Percentiles rank a stretch among this genome's conserved stretches.
Conservation (phyloP, 2,797 vertebrate species). For the Sandelia bainsii region DNA sequence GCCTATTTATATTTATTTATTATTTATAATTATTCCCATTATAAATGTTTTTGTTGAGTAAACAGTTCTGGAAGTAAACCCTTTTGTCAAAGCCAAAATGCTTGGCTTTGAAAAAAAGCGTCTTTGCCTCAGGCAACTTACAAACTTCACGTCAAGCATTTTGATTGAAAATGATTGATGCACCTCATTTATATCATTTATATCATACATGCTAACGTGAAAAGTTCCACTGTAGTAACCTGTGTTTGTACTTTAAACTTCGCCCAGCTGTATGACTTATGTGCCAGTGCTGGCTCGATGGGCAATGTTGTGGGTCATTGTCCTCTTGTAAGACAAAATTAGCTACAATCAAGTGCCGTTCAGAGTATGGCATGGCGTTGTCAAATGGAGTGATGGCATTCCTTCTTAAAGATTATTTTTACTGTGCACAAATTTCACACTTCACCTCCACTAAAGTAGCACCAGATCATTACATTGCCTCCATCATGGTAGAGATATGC, state of each 20-base stretch:
- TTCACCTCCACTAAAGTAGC: too few species aligned
- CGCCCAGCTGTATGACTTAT: not conserved
- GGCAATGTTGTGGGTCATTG: too few species aligned
- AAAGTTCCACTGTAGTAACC: slow-evolving; percentile 9
- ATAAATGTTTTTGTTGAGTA: slow-evolving; percentile 30
- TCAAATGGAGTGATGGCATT: too few species aligned
- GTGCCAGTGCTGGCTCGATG: not conserved
- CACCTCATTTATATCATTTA: slow-evolving; percentile 34
- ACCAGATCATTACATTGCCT: too few species aligned
- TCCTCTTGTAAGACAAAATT: too few species aligned
- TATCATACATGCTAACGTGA: slow-evolving; percentile 1
- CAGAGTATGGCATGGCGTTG: too few species aligned
- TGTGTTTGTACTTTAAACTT: slow-evolving; percentile 28
- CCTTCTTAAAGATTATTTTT: too few species aligned
- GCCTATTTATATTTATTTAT: slow-evolving; percentile 17
- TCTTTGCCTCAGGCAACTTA: slow-evolving; percentile 25
- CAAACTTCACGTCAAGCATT: slow-evolving; percentile 27
- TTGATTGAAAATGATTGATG: slow-evolving; percentile 36
- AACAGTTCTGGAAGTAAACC: slow-evolving; percentile 12
- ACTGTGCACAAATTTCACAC: too few species aligned
- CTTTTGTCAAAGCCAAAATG: slow-evolving; percentile 38
- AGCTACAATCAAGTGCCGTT: too few species aligned
- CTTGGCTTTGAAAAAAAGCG: slow-evolving; percentile 30
- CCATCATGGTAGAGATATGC: too few species aligned
- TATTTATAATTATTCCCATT: not conserved